These are phyloP conservation scores for Venustaconcha ellipsiformis DNA, from an alignment of 1,140 invertebrate genomes.

Conservation along the genomic window DNA sequence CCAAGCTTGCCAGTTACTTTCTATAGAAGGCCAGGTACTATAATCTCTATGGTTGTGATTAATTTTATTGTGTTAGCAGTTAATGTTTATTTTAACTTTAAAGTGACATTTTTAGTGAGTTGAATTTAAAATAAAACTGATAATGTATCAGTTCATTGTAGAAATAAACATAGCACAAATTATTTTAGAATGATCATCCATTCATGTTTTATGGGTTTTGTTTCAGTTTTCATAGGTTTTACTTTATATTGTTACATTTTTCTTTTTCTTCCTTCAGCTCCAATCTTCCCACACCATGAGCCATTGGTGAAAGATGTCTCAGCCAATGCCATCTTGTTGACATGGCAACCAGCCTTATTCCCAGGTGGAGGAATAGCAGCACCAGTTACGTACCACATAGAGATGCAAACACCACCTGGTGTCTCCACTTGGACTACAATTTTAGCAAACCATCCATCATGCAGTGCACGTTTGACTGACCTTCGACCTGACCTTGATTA, in stretches of 20 bases:
- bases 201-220: background rate
- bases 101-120: background rate
- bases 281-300: constrained; percentile 42
- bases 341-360: constrained; percentile 48
- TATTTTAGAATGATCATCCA: background rate
- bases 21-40: constrained; percentile 51
- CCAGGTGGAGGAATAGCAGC: constrained; percentile 17
- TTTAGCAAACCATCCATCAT: constrained; percentile 30
- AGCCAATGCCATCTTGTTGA: constrained; percentile 41
- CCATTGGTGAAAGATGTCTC: constrained; percentile 47
- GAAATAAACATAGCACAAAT: background rate
- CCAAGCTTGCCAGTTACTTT: constrained; percentile 70
- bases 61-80: background rate
- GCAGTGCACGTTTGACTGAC: constrained; percentile 51
- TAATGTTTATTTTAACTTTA: background rate
- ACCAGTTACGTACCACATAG: constrained; percentile 2
- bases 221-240: background rate
- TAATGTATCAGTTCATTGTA: background rate
- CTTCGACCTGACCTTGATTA: constrained; percentile 74
- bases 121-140: background rate
- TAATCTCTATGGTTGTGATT: background rate
- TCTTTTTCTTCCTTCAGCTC: constrained; percentile 34
- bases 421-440: constrained; percentile 48
- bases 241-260: background rate
- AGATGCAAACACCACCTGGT: constrained; percentile 40